Base-by-base conservation (phyloP, 2,888 invertebrate species). In the Lottia scabra region DNA sequence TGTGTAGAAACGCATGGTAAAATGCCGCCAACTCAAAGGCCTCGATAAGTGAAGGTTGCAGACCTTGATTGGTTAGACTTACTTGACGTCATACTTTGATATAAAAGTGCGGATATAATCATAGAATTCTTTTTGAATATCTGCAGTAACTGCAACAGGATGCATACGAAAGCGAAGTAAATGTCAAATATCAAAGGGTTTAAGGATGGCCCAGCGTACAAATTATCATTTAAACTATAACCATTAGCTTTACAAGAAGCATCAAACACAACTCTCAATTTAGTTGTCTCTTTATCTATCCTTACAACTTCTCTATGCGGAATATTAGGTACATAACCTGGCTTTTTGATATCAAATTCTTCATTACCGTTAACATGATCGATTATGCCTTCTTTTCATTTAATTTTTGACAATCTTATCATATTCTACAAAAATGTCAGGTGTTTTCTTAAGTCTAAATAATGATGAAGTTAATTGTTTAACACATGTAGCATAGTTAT, bases 131-230 rank as follows among this genome's bases (percentile, higher is more conserved):
- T 56, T 56, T 56, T 56, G 56, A 56, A 56, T 56, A 13, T 56
- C 56, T 19, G 56, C 19, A 19, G 56, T 56, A 19, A 56, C n/a
- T 56, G 56, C 56, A 56, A 19, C 8, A 56, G 56, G 19, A 4
- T 12, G 19, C n/a, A 56, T n/a, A 10, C 19, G n/a, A 12, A 56
- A 56, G 8, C 56, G n/a, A 19, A 56, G 23, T 10, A 23, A 19
- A 56, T 19, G 19, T 56, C 56, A 56, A 56, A 56, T 19, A 56
- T 56, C 56, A 56, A 56, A 56, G 56, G 56, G n/a, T 56, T 56
- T 56, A 56, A 56, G n/a, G 56, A 56, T 10, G 56, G 19, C 23
- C 56, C 56, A 10, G 56, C 56, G 4, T 19, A 19, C 23, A 19
- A 15, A 56, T 23, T 19, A 56, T 56, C 56, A 56, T 56, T 56